Conservation (phyloP, 2,888 invertebrate genomes). For the Agriopis marginaria region DNA sequence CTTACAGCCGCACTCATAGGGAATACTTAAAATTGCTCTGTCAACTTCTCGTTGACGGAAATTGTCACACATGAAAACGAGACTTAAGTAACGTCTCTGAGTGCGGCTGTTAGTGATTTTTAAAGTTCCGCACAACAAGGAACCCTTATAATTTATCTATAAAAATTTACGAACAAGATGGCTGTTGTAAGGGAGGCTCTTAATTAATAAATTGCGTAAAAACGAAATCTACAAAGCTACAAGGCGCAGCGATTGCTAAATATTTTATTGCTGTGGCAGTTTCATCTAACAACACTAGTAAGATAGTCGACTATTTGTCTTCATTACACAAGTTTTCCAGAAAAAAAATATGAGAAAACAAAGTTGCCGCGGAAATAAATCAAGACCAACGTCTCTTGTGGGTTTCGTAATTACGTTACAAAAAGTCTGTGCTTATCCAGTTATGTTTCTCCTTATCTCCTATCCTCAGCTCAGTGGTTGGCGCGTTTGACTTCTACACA, state of each 20-base stretch:
- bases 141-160: too few species aligned
- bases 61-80: too few species aligned
- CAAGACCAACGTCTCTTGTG: conserved; percentile 25
- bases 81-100: too few species aligned
- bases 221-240: neutral
- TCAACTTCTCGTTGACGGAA: too few species aligned
- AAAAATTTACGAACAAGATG: too few species aligned
- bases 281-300: conserved; percentile 6
- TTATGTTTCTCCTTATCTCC: neutral
- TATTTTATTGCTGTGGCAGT: neutral
- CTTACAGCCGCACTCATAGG: too few species aligned
- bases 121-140: too few species aligned
- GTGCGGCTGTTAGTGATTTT: too few species aligned
- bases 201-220: neutral
- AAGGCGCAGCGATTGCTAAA: neutral
- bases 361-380: conserved; percentile 35
- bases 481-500: too few species aligned
- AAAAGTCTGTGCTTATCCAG: conserved; percentile 8
- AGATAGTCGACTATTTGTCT: conserved; percentile 28
- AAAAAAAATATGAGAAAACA: conserved; percentile 26
- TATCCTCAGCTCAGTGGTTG: too few species aligned
- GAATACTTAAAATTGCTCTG: too few species aligned
- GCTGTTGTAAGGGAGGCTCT: too few species aligned
- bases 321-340: conserved; percentile 27
- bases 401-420: conserved; percentile 22